These are phyloP conservation scores for Panthera leo DNA, from an alignment of 2,113 vertebrate genomes.

Conservation along the genomic window DNA sequence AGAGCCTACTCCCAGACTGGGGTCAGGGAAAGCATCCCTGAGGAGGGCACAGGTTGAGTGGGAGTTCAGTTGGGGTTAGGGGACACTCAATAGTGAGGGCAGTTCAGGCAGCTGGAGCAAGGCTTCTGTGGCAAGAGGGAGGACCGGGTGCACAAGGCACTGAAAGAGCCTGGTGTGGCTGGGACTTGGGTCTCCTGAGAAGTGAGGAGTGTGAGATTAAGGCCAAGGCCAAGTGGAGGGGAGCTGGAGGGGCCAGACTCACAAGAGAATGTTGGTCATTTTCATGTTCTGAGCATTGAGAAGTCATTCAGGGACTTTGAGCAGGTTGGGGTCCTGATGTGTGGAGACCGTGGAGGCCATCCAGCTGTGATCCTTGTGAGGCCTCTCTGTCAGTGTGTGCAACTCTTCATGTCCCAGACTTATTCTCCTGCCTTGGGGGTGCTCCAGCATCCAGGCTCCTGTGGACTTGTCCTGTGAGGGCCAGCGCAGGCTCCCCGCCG, in stretches of 20 bases:
- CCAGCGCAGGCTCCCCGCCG: neutral
- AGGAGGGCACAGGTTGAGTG: neutral
- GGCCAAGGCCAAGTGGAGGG: neutral
- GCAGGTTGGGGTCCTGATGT: neutral
- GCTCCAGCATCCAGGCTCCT: too few species aligned
- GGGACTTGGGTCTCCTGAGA: neutral
- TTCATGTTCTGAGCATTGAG: neutral
- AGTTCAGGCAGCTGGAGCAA: neutral
- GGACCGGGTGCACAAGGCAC: rapidly evolving
- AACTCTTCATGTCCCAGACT: too few species aligned
- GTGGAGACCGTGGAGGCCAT: neutral
- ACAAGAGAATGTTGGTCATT: neutral
- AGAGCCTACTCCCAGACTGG: neutral
- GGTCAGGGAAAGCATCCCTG: neutral
- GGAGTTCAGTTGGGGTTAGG: neutral
- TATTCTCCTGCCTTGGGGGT: neutral
- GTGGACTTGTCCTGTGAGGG: rapidly evolving
- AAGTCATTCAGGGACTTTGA: neutral
- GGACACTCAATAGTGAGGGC: neutral
- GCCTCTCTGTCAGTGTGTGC: neutral
- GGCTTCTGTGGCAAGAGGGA: neutral
- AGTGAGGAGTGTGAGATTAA: neutral
- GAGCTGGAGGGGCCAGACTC: neutral
- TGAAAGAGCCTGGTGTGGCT: neutral
- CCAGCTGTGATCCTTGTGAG: neutral